Evolutionary conservation across 2,797 vertebrate genomes (phyloP).

Genomic region (Myotis vivesi): DNA sequence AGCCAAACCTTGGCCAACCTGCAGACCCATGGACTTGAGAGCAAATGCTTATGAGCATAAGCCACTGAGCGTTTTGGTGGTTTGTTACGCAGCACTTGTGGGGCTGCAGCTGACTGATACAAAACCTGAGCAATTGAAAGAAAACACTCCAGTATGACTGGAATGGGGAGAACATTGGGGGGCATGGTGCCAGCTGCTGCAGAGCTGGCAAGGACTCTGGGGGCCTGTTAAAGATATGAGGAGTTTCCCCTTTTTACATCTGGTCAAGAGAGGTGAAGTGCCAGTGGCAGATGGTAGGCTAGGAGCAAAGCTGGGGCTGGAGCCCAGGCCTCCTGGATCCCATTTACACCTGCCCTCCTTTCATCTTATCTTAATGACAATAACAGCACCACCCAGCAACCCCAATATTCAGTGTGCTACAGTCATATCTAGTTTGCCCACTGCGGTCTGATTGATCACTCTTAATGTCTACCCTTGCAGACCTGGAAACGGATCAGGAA

Average conservation of each 20-base stretch:
- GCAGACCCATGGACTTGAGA: neutral
- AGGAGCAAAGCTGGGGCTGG: neutral
- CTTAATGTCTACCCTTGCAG: neutral
- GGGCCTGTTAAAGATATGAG: neutral
- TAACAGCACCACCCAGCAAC: rapidly evolving
- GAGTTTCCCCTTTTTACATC: rapidly evolving
- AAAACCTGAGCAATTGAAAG: neutral
- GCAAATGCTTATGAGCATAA: neutral
- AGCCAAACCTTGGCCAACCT: neutral
- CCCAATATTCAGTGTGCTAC: rapidly evolving
- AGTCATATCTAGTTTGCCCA: rapidly evolving
- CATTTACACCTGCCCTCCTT: neutral
- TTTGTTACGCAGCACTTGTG: neutral
- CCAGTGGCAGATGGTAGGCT: neutral
- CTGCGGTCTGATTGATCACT: too few species aligned
- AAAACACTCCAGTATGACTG: neutral
- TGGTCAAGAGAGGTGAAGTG: neutral
- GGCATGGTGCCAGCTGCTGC: rapidly evolving
- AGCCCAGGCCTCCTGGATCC: neutral
- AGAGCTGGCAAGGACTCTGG: neutral
- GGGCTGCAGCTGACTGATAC: neutral
- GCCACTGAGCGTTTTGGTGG: neutral
- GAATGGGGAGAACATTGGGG: neutral
- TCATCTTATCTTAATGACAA: neutral
- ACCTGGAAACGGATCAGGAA: neutral